Base-by-base conservation (phyloP, 2,888 invertebrate genomes). In the Dromius quadrimaculatus region DNA sequence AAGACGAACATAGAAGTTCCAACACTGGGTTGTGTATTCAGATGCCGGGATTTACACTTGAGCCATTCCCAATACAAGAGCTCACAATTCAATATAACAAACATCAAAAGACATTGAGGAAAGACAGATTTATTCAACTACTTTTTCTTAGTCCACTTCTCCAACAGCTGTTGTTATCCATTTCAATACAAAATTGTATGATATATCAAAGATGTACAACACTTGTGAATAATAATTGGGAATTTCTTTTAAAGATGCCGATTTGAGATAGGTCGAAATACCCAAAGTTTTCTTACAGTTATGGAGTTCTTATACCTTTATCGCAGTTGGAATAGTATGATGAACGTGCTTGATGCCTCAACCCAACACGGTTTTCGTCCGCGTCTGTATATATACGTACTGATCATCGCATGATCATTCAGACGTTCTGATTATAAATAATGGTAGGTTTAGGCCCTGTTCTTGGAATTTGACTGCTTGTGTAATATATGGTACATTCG, bases 341-440 rank as follows among this genome's bases (percentile, higher is more conserved):
- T 41, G 50, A 23, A 54, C 50, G 50, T 54, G 50, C 23, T 28
- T 54, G 50, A 28, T 23, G 50, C 41, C 28, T 32, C 11, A 28
- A 23, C 28, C 38, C 38, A 36, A 17, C 50, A 47, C 65, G 19
- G 36, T 50, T 50, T 50, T 13, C 50, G 22, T 23, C 20, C 50
- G 22, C 11, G 17, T 65, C 22, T 38, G 13, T 32, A 11, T 47
- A n/a, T n/a, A n/a, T n/a, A n/a, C n/a, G 36, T 50, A 65, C 47
- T 36, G 50, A 32, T 65, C 45, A 43, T 50, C 65, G 36, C 50
- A 65, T 50, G 62, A 41, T 62, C 47, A 50, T 65, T 47, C 65
- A 65, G 50, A 65, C 50, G 22, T 47, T 36, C 65, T 65, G 65
- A 65, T 65, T 65, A 65, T 50, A 47, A 65, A 65, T 65, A 65